Evolutionary conservation across 1,140 invertebrate species (phyloP).

Genomic region (Scaptomyza graminum): DNA sequence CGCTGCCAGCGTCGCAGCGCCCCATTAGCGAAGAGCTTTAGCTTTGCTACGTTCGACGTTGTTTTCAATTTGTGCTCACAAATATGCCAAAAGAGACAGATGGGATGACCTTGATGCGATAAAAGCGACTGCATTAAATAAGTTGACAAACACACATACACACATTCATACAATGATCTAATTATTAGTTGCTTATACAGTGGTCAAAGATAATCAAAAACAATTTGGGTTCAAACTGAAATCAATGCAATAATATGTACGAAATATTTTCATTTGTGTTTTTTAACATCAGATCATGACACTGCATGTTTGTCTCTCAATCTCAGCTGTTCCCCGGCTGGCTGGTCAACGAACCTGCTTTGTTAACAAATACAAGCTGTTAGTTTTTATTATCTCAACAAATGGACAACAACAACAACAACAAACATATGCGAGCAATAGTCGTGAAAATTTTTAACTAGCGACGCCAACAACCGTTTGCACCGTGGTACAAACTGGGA

Average conservation of each 20-base stretch:
- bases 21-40: constrained; percentile 35
- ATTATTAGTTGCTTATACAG: neutral
- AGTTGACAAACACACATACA: constrained; percentile 3
- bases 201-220: neutral
- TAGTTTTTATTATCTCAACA: constrained; percentile 65
- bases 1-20: constrained; percentile 5
- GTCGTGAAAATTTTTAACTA: constrained; percentile 40
- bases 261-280: too few species aligned
- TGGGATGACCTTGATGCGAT: constrained; percentile 40
- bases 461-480: constrained; percentile 16
- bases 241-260: too few species aligned
- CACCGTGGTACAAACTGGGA: neutral
- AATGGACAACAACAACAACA: constrained; percentile 49
- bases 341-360: constrained; percentile 64
- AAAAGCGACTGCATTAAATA: constrained; percentile 18
- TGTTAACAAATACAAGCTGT: constrained; percentile 54
- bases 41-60: constrained; percentile 10
- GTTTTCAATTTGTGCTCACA: constrained; percentile 29
- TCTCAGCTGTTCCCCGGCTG: constrained; percentile 16
- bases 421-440: constrained; percentile 26
- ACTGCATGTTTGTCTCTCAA: constrained; percentile 16
- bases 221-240: too few species aligned
- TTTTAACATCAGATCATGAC: constrained; percentile 31
- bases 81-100: constrained; percentile 38
- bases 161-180: neutral